phyloP scores from a whole-genome alignment of 2,888 invertebrate species.

The Halictus ligatus region DNA sequence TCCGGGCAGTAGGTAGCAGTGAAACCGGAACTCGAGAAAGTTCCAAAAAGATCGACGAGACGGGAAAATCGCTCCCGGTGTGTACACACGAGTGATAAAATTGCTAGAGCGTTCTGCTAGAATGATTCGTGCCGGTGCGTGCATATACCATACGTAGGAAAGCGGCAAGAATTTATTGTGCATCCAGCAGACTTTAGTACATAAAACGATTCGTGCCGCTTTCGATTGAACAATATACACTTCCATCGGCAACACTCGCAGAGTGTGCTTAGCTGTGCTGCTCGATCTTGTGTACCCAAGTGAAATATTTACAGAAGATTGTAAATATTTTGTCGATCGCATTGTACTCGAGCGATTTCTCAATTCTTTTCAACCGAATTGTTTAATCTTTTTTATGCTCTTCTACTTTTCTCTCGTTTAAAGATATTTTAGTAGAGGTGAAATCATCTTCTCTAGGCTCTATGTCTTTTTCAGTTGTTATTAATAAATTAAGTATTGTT shows the following conservation, averaged over 20 bases:
- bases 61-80: constrained; percentile 7
- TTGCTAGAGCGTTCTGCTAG: neutral
- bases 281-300: neutral
- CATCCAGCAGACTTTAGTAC: neutral
- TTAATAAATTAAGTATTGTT: too few species aligned
- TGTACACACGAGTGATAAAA: neutral
- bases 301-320: neutral
- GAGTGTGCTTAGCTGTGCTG: neutral
- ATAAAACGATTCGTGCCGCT: neutral
- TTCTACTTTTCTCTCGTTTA: neutral
- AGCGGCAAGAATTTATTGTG: neutral
- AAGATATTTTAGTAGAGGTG: neutral
- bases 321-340: neutral
- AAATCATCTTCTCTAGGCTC: neutral
- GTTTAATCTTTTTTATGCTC: neutral
- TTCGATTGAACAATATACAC: neutral
- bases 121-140: neutral
- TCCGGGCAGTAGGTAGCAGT: constrained; percentile 42
- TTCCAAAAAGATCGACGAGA: constrained; percentile 57
- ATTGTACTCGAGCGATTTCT: neutral
- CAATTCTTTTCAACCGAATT: neutral
- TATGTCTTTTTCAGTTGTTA: neutral
- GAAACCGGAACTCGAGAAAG: constrained; percentile 72
- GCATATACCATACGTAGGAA: neutral
- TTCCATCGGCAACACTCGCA: neutral